Conservation (phyloP, 2,113 vertebrate genomes). For the Charina bottae region DNA sequence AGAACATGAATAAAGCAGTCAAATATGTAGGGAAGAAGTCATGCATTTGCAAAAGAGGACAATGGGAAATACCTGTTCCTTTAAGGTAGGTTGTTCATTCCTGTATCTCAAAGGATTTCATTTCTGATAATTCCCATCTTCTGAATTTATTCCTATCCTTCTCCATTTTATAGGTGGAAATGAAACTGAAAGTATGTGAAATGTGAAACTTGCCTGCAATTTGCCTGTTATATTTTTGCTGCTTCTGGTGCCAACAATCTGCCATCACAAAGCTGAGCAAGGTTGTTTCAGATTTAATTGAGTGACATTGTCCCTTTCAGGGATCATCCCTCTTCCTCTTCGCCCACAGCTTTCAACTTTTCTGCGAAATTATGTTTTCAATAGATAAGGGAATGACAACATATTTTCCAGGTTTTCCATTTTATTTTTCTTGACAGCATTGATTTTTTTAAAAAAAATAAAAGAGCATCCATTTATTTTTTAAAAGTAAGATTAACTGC, state of each 20-base stretch:
- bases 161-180: not conserved
- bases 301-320: constrained; percentile 29
- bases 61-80: not conserved
- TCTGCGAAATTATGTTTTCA: constrained; percentile 14
- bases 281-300: constrained; percentile 21
- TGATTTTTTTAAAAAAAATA: constrained; percentile 1
- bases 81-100: not conserved
- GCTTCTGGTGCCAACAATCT: constrained; percentile 22
- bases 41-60: not conserved
- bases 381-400: constrained; percentile 6
- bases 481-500: not conserved
- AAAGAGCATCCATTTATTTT: not conserved
- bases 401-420: constrained; percentile 17
- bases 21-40: not conserved
- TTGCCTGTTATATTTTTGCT: constrained; percentile 27
- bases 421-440: constrained; percentile 6
- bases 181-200: constrained; percentile 3
- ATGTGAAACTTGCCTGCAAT: not conserved
- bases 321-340: not conserved
- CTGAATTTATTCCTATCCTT: not conserved
- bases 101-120: not conserved
- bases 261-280: constrained; percentile 23
- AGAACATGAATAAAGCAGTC: fast-evolving
- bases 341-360: not conserved
- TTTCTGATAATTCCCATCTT: not conserved